phyloP scores from a whole-genome alignment of 2,888 invertebrate species.

The Molanna angustata region DNA sequence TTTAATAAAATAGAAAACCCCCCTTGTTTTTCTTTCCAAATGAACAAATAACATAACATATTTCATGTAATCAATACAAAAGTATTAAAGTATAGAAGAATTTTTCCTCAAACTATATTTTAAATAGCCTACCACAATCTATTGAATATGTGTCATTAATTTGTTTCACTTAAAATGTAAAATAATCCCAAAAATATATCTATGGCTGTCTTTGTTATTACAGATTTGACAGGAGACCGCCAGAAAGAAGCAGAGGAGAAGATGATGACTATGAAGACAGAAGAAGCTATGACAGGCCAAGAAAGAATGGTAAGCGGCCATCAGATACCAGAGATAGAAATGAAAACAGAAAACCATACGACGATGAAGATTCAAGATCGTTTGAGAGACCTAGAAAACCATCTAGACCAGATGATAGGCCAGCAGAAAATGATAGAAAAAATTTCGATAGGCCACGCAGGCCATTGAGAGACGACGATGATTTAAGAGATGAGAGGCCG shows the following conservation, averaged over 20 bases:
- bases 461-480: constrained; percentile 35
- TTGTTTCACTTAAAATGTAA: too few species aligned
- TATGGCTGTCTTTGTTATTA: too few species aligned
- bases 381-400: constrained; percentile 40
- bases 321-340: constrained; percentile 39
- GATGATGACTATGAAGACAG: constrained; percentile 34
- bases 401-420: constrained; percentile 30
- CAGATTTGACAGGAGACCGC: constrained; percentile 51
- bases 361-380: constrained; percentile 39
- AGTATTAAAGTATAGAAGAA: too few species aligned
- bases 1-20: too few species aligned
- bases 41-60: too few species aligned
- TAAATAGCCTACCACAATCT: too few species aligned
- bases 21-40: too few species aligned
- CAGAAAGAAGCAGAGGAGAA: constrained; percentile 47
- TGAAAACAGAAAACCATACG: constrained; percentile 37
- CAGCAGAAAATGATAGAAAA: constrained; percentile 3
- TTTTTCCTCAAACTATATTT: too few species aligned
- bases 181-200: too few species aligned
- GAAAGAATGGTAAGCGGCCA: constrained; percentile 38
- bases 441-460: constrained; percentile 39
- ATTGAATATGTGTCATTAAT: too few species aligned
- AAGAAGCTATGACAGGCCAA: constrained; percentile 36
- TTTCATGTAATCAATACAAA: too few species aligned
- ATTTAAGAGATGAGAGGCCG: constrained; percentile 33